Evolutionary conservation across 2,888 invertebrate genomes (phyloP).

Genomic region (Lycocerus yunnanus): DNA sequence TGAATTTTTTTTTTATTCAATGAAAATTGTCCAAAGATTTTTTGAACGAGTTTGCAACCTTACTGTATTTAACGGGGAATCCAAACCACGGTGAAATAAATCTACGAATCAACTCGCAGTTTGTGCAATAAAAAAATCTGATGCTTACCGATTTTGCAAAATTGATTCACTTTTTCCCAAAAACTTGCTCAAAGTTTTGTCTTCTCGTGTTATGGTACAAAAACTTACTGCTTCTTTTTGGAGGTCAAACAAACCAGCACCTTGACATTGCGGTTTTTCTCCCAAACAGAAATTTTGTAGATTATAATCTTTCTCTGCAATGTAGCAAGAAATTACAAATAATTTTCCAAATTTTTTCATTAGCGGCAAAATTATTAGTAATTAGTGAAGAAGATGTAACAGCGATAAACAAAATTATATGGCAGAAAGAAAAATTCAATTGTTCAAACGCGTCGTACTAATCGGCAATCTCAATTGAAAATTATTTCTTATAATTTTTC

Average conservation of each 20-base stretch:
- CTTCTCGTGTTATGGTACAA: background rate
- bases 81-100: background rate
- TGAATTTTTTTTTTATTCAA: no score
- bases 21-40: no score
- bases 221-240: background rate
- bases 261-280: background rate
- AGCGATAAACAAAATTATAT: background rate
- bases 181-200: background rate
- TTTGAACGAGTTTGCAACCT: no score
- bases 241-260: background rate
- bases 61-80: no score
- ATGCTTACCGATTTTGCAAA: background rate
- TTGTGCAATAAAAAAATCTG: background rate
- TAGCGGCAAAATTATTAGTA: background rate
- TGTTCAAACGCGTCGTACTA: background rate
- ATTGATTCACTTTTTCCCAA: background rate
- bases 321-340: background rate
- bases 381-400: background rate
- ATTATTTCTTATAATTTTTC: background rate
- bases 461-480: background rate
- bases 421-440: background rate
- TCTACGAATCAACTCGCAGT: no score
- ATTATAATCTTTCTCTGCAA: background rate
- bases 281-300: background rate
- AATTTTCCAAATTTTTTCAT: background rate